Evolutionary conservation across 1,140 invertebrate species (phyloP), one percentile per base, ranked within the genome.

Genomic region (Drosophila lacertosa): DNA sequence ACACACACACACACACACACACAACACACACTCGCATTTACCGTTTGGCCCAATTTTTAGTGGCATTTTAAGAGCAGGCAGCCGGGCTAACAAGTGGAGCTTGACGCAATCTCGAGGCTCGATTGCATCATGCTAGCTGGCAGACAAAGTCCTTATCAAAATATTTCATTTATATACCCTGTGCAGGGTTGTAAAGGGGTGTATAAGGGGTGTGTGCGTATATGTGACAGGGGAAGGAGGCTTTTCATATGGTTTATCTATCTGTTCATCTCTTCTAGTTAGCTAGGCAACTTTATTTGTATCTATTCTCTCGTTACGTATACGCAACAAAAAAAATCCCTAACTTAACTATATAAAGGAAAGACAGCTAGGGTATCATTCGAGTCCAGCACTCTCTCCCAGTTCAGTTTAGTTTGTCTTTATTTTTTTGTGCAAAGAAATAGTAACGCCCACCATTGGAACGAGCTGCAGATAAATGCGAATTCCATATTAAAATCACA

Each of bases 401-500:
- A n/a, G n/a, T n/a, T n/a, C n/a, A n/a, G n/a, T n/a, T n/a, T n/a
- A n/a, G n/a, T n/a, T n/a, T n/a, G n/a, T n/a, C n/a, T n/a, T 24
- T 4, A 4, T 1, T 20, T 32, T 32, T 10, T 20, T 26, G 24
- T 15, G 1, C 13, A 47, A 13, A 11, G 13, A 29, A 50, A 10
- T 32, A 48, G 15, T 59, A 67, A 74, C 80, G 80, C 80, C 80
- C 73, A 84, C 77, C 40, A 54, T 33, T 67, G 29, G 57, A 11
- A 48, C 33, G 42, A 6, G 15, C 32, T 33, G 48, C 15, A 54
- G 75, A 67, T 71, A 37, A 58, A 35, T 42, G 35, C 39, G 74
- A 74, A 79, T 81, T 81, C 37, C 77, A 58, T 35, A 86, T 84
- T 84, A 88, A 84, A 84, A 65, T 86, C 77, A 58, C 82, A 86